Conservation (phyloP, 2,888 invertebrate genomes). For the Plebejus melissa region DNA sequence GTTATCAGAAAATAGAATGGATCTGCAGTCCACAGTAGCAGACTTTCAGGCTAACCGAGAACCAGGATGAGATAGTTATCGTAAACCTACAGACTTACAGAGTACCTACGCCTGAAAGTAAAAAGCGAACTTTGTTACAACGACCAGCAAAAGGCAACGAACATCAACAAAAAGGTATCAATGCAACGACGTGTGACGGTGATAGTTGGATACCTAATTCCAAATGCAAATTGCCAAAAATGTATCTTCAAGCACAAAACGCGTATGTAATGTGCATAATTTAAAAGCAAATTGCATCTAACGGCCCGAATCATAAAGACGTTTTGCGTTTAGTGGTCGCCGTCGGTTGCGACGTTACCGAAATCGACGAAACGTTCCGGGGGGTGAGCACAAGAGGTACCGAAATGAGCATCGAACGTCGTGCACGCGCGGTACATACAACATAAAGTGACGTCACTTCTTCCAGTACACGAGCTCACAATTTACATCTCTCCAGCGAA, state of each 20-base stretch:
- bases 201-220: constrained; percentile 10
- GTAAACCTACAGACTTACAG: background rate
- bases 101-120: background rate
- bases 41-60: background rate
- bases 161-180: background rate
- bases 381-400: constrained; percentile 13
- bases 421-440: background rate
- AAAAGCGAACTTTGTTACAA: background rate
- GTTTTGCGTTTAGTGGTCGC: background rate
- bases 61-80: background rate
- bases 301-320: background rate
- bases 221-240: constrained; percentile 12
- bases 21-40: background rate
- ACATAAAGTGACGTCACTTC: background rate
- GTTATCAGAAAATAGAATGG: background rate
- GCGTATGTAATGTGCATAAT: background rate
- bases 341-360: background rate
- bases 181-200: constrained; percentile 10
- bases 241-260: background rate
- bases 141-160: background rate
- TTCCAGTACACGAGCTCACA: background rate
- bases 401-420: constrained; percentile 1
- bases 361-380: background rate
- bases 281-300: background rate
- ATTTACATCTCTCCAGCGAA: background rate